Evolutionary conservation across 1,140 invertebrate species (phyloP).

Genomic region (Popillia japonica): DNA sequence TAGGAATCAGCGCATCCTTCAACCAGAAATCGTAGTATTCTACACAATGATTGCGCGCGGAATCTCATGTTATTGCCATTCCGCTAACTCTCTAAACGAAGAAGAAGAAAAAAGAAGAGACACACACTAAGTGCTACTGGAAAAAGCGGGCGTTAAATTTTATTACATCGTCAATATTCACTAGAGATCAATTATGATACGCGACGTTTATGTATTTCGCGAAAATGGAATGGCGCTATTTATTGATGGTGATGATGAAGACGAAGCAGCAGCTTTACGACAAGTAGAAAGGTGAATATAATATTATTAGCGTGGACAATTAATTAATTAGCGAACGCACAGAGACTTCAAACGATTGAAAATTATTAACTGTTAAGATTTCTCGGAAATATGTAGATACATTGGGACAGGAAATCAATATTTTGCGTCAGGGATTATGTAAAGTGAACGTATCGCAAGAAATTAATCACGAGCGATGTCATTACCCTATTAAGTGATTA

Average conservation of each 20-base stretch:
- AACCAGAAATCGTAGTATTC: no score
- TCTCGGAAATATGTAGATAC: background rate
- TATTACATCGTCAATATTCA: conserved; percentile 22
- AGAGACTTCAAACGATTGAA: background rate
- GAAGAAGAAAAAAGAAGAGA: no score
- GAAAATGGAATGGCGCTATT: conserved; percentile 15
- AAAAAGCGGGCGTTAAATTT: conserved; percentile 22
- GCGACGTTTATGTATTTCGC: background rate
- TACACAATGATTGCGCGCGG: no score
- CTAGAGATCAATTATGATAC: conserved; percentile 25
- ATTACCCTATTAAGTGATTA: no score
- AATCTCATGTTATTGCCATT: no score
- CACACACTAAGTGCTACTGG: no score
- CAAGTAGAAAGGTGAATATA: conserved; percentile 22
- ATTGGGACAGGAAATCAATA: no score
- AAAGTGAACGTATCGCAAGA: no score
- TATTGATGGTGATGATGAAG: background rate
- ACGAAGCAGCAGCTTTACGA: background rate
- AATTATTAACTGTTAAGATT: background rate
- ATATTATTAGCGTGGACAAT: background rate
- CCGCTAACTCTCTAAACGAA: no score
- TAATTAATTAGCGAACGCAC: conserved; percentile 16
- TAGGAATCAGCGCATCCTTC: no score
- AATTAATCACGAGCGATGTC: no score
- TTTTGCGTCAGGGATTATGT: no score